Base-by-base conservation (phyloP, 2,113 vertebrate species). In the Nothoprocta perdicaria region DNA sequence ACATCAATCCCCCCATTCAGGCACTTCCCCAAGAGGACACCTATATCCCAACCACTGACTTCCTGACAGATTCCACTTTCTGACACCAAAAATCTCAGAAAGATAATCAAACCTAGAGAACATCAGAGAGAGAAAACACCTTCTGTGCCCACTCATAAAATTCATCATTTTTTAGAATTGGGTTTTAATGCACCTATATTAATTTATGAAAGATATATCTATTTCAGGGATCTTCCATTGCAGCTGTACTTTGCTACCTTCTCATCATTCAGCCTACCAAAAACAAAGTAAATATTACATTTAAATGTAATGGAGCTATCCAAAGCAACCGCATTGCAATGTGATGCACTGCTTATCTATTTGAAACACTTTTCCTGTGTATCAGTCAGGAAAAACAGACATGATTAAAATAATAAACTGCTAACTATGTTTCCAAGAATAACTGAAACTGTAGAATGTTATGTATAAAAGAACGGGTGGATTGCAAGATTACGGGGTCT, bases 341-440 rank as follows among this genome's bases (percentile, higher is more conserved):
- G 90, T 68, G 96, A 96, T 96, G 96, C 63, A 82, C 91, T 86
- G 95, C 96, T 97, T 97, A 97, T 97, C 97, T 97, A 24, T 72
- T 80, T 82, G 87, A 62, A 96, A 94, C 96, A 97, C 93, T 96
- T 96, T 97, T 97, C 96, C 97, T 96, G 96, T 96, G 67, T 29
- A 84, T 96, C 93, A 85, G 63, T 95, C 95, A 96, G 96, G 96
- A 97, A 97, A 97, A 96, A 17, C 86, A 89, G 92, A 93, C 26
- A n/a, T 82, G 93, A 93, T 96, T 96, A 92, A 94, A 97, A 96
- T 96, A 97, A 97, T 90, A 95, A 94, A 77, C 86, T 84, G 73
- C 55, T 65, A 57, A 19, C 52, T 35, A 16, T 53, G 82, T 86
- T 96, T 97, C 96, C 97, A 96, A 96, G 95, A 95, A 96, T 96